Conservation (phyloP, 2,113 vertebrate genomes). For the Microcebus griseorufus region DNA sequence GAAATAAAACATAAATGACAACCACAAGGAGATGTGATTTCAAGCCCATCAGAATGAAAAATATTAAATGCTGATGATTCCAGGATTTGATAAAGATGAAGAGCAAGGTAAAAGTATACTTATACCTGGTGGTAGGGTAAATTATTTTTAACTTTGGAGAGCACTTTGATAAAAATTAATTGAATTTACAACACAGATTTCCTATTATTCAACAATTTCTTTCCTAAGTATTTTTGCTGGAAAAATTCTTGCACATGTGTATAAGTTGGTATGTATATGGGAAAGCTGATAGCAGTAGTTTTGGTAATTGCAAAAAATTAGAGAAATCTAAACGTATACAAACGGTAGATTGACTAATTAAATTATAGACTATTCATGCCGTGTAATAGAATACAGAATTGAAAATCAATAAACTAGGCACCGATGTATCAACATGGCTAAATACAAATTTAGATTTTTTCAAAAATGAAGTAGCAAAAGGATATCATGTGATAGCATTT, state of each 20-base stretch:
- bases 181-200: background rate
- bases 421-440: background rate
- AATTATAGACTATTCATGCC: background rate
- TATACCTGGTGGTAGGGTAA: background rate
- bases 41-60: background rate
- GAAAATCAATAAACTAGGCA: background rate
- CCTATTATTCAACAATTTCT: background rate
- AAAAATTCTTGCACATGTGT: background rate
- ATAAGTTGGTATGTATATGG: background rate
- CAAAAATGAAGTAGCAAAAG: background rate
- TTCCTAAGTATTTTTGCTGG: background rate
- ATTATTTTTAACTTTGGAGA: background rate
- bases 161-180: constrained; percentile 10
- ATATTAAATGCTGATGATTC: background rate
- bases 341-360: background rate
- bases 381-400: background rate
- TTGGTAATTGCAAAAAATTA: background rate
- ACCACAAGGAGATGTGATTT: background rate
- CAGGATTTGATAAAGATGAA: background rate
- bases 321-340: background rate
- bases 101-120: background rate
- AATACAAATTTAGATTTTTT: background rate
- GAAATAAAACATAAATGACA: background rate
- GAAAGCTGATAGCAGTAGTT: background rate
- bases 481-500: background rate